Base-by-base conservation (phyloP, 2,113 vertebrate genomes). In the Limanda limanda region DNA sequence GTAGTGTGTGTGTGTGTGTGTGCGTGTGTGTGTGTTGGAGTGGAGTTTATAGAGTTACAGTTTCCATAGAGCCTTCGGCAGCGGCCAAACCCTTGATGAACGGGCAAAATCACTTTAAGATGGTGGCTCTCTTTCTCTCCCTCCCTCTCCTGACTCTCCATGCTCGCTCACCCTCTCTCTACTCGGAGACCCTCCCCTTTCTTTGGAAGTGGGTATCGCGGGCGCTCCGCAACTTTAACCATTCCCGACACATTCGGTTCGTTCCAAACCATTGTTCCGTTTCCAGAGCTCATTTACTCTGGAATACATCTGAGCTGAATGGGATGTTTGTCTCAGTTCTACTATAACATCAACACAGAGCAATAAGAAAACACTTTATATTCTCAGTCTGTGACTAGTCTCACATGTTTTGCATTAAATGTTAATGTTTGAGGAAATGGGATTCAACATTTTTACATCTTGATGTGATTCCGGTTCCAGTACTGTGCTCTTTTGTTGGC, bases 41-140 rank as follows among this genome's bases (percentile, higher is more conserved):
- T 31, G 31, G 5, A 7, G 35, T 76, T 75, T 80, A 72, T 87
- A 84, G 75, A 78, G 69, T 65, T 55, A 89, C 10, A 92, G 82
- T 93, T 94, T 94, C 93, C 94, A 92, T 89, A 58, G 86, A 58
- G 57, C 82, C 69, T 54, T 54, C 25, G 31, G 79, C 84, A 47
- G 55, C 71, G 1, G 76, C 81, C 82, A 88, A 82, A 72, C 71
- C 84, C 75, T 83, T n/a, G 66, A 90, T 91, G 86, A 92, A 92
- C 83, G 23, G 75, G n/a, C 67, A 65, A 91, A 91, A 92, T 92
- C 48, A 81, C 31, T 92, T 81, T 70, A 92, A 91, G 80, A 88
- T 92, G 92, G 86, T 57, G 71, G 78, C 74, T 78, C 70, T 31
- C 51, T 56, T 61, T 71, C 63, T 56, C 25, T 0, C 37, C n/a